These are phyloP conservation scores for Cettia cetti DNA, from an alignment of 2,113 vertebrate genomes.

Conservation along the genomic window DNA sequence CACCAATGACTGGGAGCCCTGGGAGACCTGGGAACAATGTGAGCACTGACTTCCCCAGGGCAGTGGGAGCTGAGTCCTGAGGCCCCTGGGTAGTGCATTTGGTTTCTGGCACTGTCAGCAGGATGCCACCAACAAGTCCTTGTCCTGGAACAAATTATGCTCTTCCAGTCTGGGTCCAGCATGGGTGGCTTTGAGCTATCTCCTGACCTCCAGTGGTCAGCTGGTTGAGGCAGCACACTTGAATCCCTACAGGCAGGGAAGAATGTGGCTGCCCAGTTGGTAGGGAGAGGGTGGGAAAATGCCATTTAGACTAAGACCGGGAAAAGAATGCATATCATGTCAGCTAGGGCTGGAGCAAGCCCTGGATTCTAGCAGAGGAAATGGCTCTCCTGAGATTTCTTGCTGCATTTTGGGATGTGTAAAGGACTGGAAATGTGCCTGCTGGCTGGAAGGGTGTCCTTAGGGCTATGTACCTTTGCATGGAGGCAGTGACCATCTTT, in stretches of 20 bases:
- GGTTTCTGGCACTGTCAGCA: not conserved
- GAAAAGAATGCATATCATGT: not conserved
- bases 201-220: not conserved
- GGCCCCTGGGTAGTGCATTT: not conserved
- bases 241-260: not conserved
- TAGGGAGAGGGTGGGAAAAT: not conserved
- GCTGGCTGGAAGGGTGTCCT: not conserved
- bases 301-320: not conserved
- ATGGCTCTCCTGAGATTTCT: not conserved
- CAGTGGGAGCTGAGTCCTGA: not conserved
- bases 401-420: not conserved
- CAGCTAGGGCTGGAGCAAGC: not conserved
- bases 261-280: not conserved
- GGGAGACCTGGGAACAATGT: accelerated
- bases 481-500: not conserved
- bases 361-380: not conserved
- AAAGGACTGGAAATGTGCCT: not conserved
- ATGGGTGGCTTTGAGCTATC: not conserved
- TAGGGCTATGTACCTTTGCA: not conserved
- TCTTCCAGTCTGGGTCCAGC: not conserved
- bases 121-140: not conserved
- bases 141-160: not conserved
- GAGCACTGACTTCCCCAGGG: not conserved
- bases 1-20: not conserved
- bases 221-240: not conserved